Conservation (phyloP, 2,888 invertebrate species). For the Dicroscelio sp. region DNA sequence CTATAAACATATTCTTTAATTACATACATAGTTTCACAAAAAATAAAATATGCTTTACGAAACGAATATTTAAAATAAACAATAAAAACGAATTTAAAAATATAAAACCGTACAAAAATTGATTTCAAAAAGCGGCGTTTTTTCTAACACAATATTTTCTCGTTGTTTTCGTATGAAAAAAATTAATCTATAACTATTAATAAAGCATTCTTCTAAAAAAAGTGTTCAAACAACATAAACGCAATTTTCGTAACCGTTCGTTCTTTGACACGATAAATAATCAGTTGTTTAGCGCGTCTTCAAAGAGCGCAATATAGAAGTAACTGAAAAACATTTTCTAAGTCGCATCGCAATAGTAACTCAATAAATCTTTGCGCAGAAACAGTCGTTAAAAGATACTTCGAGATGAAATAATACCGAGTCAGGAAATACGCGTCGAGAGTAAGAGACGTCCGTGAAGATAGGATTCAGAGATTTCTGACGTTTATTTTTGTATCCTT, state of each 20-base stretch:
- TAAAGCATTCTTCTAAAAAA: too few relatives aligned
- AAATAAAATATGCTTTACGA: too few relatives aligned
- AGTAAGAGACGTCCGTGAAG: constrained; percentile 56
- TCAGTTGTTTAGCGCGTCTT: constrained; percentile 9
- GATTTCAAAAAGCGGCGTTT: too few relatives aligned
- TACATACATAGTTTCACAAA: too few relatives aligned
- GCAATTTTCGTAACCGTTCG: neutral
- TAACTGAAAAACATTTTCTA: constrained; percentile 54
- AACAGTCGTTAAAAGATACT: constrained; percentile 75
- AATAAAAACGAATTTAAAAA: too few relatives aligned
- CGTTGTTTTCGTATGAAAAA: too few relatives aligned
- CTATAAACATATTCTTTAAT: too few relatives aligned
- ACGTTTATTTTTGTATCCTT: constrained; percentile 69
- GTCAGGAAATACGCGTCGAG: constrained; percentile 67
- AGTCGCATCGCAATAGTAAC: constrained; percentile 53
- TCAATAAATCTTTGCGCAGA: constrained; percentile 67
- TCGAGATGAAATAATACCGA: constrained; percentile 62
- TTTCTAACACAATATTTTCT: too few relatives aligned
- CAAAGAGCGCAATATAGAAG: constrained; percentile 46
- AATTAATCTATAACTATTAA: too few relatives aligned
- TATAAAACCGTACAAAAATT: too few relatives aligned
- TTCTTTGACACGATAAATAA: neutral
- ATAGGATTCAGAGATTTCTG: constrained; percentile 65
- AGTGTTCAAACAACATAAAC: neutral
- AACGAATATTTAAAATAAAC: too few relatives aligned